Evolutionary conservation across 37 sponge, comb jelly and placozoan species (phyloP), one percentile per base, ranked within the genome.

Genomic region (Axinella damicornis): DNA sequence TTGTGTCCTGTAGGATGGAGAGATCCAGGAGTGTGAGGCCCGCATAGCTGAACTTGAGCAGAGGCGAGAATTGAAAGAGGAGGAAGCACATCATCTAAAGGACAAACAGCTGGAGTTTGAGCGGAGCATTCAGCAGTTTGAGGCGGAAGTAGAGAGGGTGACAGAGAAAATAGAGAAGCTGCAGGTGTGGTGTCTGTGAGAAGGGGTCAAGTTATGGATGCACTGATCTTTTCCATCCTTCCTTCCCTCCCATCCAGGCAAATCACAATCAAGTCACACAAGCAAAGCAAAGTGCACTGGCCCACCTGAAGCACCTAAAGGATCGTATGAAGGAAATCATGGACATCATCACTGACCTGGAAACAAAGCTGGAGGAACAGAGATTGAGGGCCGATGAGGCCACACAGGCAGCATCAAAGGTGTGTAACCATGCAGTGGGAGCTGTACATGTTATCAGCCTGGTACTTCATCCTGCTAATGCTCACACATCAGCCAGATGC

Each of bases 31-130:
- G 65, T 78, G 81, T 76, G 77, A 78, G 24, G n/a, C 65, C 22
- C 69, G 74, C 55, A 40, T 86, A 52, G 84, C 56, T 55, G 87
- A 83, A 70, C 73, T 94, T 71, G 76, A 85, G 82, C 69, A 67
- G 21, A 4, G 79, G 90, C 74, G 74, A 34, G 69, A n/a, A 38
- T 52, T 21, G 27, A 58, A 74, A 33, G 67, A 46, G 65, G 80
- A 41, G 21, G 79, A 84, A 9, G 27, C 37, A 21, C 24, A 27
- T 27, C 28, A 69, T 31, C 33, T 84, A 25, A 56, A 81, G 71
- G 69, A 46, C 0, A 78, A 71, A 38, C 40, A 57, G 58, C 31
- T 75, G 22, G 83, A 91, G 85, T 65, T 73, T 33, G 63, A 74
- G 21, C 65, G 78, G 58, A 53, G 76, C 75, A 70, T 53, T 27